A percentile compares a stretch with the other conserved stretches of the same genome.
Evolutionary conservation across 2,113 vertebrate species (phyloP).

Genomic region (Corynorhinus townsendii): DNA sequence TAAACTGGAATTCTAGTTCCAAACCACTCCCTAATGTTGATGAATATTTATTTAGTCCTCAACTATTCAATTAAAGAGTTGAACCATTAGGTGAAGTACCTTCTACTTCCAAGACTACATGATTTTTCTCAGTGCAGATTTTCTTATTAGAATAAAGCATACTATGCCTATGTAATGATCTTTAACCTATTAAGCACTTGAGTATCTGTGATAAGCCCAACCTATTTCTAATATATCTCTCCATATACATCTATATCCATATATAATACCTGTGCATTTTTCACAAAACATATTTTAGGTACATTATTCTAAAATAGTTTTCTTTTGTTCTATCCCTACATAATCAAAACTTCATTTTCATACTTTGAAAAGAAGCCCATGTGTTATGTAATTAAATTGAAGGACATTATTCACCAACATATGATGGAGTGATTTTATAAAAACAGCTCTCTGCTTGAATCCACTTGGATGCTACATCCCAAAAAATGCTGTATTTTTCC

Average conservation of each 20-base stretch:
- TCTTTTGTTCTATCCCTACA: not conserved
- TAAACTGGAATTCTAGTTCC: not conserved
- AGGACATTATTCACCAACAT: not conserved
- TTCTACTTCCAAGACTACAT: not conserved
- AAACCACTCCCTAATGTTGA: not conserved
- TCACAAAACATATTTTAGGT: not conserved
- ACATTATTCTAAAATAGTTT: not conserved
- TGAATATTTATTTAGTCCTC: not conserved
- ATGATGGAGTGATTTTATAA: conserved; percentile 28
- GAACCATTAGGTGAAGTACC: not conserved
- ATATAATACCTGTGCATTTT: not conserved
- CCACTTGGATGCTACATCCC: not conserved
- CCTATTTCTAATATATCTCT: not conserved
- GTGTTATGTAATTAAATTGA: not conserved
- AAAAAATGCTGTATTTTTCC: not conserved
- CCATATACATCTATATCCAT: not conserved
- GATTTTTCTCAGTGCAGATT: not conserved
- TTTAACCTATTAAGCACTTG: not conserved
- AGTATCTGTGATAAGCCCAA: not conserved
- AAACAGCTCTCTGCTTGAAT: not conserved
- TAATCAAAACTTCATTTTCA: conserved; percentile 28
- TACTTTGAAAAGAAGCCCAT: not conserved
- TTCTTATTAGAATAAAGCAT: not conserved
- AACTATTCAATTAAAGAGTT: not conserved
- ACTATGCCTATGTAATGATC: not conserved